phyloP scores from a whole-genome alignment of 2,113 vertebrate genomes.

The Piaya cayana region DNA sequence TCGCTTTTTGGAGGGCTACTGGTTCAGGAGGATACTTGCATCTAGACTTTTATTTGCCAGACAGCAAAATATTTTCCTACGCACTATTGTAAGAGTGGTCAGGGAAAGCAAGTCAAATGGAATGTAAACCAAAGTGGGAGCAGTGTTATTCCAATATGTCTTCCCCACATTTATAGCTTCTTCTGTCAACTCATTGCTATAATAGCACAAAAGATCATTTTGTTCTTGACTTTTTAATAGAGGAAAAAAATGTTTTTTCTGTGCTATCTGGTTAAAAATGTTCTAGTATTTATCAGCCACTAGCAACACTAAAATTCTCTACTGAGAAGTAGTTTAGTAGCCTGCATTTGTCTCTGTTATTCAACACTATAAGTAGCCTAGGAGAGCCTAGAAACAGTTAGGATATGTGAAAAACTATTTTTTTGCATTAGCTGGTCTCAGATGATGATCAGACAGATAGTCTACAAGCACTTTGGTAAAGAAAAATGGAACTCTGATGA shows the following conservation, averaged over 20 bases:
- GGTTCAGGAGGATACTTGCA: not conserved
- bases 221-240: conserved; percentile 25
- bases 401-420: conserved; percentile 49
- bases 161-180: not conserved
- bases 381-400: conserved; percentile 38
- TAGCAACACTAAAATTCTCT: conserved; percentile 41
- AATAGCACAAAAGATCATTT: conserved; percentile 35
- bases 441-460: conserved; percentile 46
- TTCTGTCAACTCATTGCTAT: not conserved
- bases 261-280: not conserved
- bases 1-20: not conserved
- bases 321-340: conserved; percentile 12
- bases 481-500: conserved; percentile 68
- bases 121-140: not conserved
- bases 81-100: not conserved
- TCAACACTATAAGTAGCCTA: conserved; percentile 40
- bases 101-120: not conserved
- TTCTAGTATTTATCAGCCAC: not conserved
- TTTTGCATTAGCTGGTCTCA: conserved; percentile 65
- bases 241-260: not conserved
- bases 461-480: conserved; percentile 56
- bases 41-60: not conserved
- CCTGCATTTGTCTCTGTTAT: conserved; percentile 36
- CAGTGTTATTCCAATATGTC: not conserved
- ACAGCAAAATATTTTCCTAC: not conserved